Percentiles rank a stretch among this genome's conserved stretches.
These are phyloP conservation scores for Drosophila falleni DNA, from an alignment of 2,888 invertebrate genomes.

Conservation along the genomic window DNA sequence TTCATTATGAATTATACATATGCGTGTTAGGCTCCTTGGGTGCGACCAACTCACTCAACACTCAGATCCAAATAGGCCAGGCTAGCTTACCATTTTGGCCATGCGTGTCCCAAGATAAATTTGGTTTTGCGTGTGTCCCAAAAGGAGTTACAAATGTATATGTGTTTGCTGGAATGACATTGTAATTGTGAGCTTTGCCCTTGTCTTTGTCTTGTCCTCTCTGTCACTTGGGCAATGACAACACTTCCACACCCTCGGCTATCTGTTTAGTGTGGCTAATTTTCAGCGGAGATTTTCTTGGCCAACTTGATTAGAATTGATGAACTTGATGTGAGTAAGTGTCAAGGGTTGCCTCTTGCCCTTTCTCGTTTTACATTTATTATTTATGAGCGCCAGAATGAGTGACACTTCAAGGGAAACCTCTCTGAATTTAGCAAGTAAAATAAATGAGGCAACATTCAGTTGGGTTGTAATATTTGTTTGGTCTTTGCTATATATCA, in stretches of 20 bases:
- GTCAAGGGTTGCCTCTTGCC: conserved; percentile 39
- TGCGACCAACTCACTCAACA: conserved; percentile 5
- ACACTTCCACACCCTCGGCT: conserved; percentile 40
- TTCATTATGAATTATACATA: conserved; percentile 81
- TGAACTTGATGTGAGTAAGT: conserved; percentile 60
- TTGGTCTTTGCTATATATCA: conserved; percentile 3
- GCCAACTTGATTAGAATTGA: conserved; percentile 75
- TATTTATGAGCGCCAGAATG: conserved; percentile 56
- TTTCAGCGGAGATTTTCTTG: conserved; percentile 71
- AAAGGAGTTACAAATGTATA: conserved; percentile 16
- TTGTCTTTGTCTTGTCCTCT: conserved; percentile 11
- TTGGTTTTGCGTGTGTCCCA: conserved; percentile 45
- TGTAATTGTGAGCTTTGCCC: conserved; percentile 64
- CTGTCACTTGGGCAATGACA: conserved; percentile 31
- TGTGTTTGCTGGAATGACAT: conserved; percentile 32
- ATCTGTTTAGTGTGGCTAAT: conserved; percentile 69
- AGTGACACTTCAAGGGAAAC: conserved; percentile 27
- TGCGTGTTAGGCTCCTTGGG: conserved; percentile 40
- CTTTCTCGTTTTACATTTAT: conserved; percentile 45
- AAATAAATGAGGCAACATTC: conserved; percentile 35
- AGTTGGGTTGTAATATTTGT: conserved; percentile 18
- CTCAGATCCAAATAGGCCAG: neutral
- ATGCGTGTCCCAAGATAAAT: conserved; percentile 67
- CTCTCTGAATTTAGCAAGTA: conserved; percentile 27
- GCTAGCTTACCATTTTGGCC: conserved; percentile 17